A percentile compares a stretch with the other conserved stretches of the same genome.
phyloP scores from a whole-genome alignment of 2,797 vertebrate species.

The Amphiprion clarkii region DNA sequence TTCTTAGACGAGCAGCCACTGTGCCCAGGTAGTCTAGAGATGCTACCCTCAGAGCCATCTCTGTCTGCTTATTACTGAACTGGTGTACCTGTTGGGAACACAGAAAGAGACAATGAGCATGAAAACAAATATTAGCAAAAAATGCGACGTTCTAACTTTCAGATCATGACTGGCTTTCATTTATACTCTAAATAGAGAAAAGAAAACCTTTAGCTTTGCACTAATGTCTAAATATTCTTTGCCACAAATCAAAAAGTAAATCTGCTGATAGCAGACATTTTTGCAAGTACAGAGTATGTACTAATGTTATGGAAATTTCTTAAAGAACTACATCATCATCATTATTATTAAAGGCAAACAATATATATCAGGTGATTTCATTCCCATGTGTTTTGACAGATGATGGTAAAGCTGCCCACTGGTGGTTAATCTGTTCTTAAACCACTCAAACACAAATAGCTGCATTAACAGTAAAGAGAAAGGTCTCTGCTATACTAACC shows the following conservation, averaged over 20 bases:
- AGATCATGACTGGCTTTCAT: not conserved
- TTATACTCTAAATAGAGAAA: not conserved
- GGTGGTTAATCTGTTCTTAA: constrained; percentile 6
- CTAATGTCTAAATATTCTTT: not conserved
- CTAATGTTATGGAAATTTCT: too few relatives aligned
- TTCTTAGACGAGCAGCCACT: constrained; percentile 94
- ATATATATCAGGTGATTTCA: too few relatives aligned
- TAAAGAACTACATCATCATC: too few relatives aligned
- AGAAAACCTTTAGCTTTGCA: not conserved
- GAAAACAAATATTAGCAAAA: constrained; percentile 6
- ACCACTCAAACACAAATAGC: not conserved
- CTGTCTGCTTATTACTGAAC: constrained; percentile 98
- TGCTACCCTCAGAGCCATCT: constrained; percentile 97
- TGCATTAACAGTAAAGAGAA: constrained; percentile 16
- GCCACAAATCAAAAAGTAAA: not conserved
- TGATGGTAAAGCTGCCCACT: not conserved
- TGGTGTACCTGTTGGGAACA: constrained; percentile 91
- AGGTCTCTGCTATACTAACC: constrained; percentile 82
- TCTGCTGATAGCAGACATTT: not conserved
- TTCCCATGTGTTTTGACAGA: not conserved
- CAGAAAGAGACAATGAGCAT: not conserved
- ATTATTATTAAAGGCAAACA: too few relatives aligned
- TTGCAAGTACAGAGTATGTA: too few relatives aligned
- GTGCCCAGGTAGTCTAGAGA: constrained; percentile 98
- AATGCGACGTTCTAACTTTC: not conserved